Evolutionary conservation across 2,797 vertebrate genomes (phyloP).

Genomic region (Gallinago solitaria): DNA sequence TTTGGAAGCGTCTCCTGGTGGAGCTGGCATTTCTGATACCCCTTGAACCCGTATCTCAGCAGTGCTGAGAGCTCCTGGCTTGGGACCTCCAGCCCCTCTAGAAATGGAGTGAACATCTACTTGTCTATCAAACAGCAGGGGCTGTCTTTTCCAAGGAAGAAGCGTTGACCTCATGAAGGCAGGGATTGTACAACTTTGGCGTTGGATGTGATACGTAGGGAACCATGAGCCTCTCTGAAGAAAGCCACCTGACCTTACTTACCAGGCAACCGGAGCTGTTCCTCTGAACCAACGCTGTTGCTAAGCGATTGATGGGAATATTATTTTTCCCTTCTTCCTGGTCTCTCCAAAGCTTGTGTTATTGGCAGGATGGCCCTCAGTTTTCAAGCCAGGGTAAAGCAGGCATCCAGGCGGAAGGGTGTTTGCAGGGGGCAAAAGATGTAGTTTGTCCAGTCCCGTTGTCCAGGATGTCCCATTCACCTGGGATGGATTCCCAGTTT

Average conservation of each 20-base stretch:
- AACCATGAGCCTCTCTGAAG: neutral
- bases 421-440: neutral
- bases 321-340: neutral
- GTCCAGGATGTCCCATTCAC: neutral
- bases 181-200: neutral
- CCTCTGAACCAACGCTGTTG: constrained; percentile 30
- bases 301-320: neutral
- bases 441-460: neutral
- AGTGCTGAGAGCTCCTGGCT: neutral
- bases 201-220: neutral
- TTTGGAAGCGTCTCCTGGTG: neutral
- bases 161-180: neutral
- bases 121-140: neutral
- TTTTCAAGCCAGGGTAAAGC: neutral
- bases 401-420: neutral
- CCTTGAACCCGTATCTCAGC: neutral
- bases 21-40: neutral
- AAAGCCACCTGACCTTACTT: neutral
- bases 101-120: neutral
- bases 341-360: neutral
- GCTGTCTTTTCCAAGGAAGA: neutral
- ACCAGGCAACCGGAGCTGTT: neutral
- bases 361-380: neutral
- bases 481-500: neutral
- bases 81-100: neutral